Percentiles rank a stretch among this genome's conserved stretches.
phyloP scores from a whole-genome alignment of 2,113 vertebrate species.

The Atractosteus spatula region DNA sequence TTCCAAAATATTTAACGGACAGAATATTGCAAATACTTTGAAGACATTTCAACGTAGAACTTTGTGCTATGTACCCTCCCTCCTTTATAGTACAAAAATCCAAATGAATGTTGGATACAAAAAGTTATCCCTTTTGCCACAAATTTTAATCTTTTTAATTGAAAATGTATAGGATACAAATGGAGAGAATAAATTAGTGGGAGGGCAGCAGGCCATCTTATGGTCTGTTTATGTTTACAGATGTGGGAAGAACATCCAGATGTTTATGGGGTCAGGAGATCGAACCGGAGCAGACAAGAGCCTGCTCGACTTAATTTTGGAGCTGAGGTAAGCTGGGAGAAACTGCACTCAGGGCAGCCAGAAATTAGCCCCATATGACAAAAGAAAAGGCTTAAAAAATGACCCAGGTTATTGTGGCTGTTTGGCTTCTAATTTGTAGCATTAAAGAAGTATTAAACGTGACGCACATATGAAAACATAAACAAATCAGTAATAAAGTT shows the following conservation, averaged over 20 bases:
- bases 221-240: constrained; percentile 72
- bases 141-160: not conserved
- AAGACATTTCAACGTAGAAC: not conserved
- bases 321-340: constrained; percentile 77
- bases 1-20: too few relatives aligned
- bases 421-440: too few relatives aligned
- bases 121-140: not conserved
- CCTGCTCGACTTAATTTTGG: constrained; percentile 93
- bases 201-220: constrained; percentile 50
- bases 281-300: constrained; percentile 94
- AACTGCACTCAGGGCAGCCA: too few relatives aligned
- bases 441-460: too few relatives aligned
- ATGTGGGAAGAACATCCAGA: constrained; percentile 99
- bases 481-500: constrained; percentile 20
- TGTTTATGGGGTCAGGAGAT: constrained; percentile 95
- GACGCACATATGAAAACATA: not conserved
- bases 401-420: too few relatives aligned
- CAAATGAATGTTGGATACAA: not conserved
- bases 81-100: not conserved
- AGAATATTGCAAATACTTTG: not conserved
- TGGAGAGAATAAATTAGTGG: constrained; percentile 20
- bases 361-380: too few relatives aligned
- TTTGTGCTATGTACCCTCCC: not conserved
- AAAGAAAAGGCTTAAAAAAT: too few relatives aligned
- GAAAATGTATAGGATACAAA: not conserved